Base-by-base conservation (phyloP, 2,888 invertebrate genomes). In the Teleogryllus oceanicus region DNA sequence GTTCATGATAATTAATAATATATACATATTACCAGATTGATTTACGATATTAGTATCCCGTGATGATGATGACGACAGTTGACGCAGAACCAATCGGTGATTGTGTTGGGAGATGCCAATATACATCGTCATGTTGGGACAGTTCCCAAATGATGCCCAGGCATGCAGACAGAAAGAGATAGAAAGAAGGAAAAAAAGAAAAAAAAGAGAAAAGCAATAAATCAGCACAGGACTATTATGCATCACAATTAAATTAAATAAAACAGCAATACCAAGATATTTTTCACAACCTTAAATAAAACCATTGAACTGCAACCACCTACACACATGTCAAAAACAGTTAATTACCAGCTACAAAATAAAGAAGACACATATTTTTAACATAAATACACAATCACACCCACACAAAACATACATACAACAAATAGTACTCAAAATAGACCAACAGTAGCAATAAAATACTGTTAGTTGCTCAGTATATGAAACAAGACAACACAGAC, bases 161-260 rank as follows among this genome's bases (percentile, higher is more conserved):
- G 89, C 90, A 90, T 89, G 89, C 89, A 89, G 87, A 88, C 87
- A 88, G 87, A 88, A 87, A 88, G 87, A 89, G 88, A 89, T 88
- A 88, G 88, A 86, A 88, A 88, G 89, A 88, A 89, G 87, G 88
- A 87, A 87, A 86, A 88, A 88, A 88, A 86, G 87, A 86, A 87
- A 86, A 88, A 88, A 88, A 88, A 89, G 89, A 90, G 89, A 89
- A 88, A 89, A 87, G 88, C 88, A 87, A 87, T 86, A 88, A 87
- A 87, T 84, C 86, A 80, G 74, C 78, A 78, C 75, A 80, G 62
- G 76, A 76, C 62, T 77, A 77, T 80, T 74, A 77, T 80, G 80
- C 80, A 80, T 74, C 80, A 51, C 74, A 77, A 85, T 84, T 85
- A 85, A 84, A 81, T 81, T 51, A 79, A 82, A 77, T 78, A 79